Evolutionary conservation across 2,888 invertebrate species (phyloP).

Genomic region (Prosopocoilus inquinatus): DNA sequence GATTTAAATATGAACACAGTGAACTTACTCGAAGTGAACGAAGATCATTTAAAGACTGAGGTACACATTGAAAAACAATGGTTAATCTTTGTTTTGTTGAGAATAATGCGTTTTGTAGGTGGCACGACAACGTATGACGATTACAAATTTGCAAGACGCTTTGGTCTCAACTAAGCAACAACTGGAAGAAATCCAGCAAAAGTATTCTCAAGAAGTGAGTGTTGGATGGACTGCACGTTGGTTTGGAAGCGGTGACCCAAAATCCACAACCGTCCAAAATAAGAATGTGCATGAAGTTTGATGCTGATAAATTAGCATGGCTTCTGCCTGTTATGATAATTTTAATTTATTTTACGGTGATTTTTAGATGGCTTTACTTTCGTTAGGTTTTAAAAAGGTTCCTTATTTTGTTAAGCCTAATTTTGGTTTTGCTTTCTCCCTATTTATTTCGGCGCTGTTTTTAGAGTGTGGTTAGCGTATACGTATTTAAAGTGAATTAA

Average conservation of each 20-base stretch:
- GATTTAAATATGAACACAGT: constrained; percentile 45
- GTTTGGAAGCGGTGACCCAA: constrained; percentile 38
- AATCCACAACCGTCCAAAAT: constrained; percentile 28
- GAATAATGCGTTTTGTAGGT: constrained; percentile 34
- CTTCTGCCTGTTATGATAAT: not conserved
- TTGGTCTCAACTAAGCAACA: constrained; percentile 44
- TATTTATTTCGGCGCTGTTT: too few relatives aligned
- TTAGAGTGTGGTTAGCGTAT: too few relatives aligned
- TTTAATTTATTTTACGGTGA: not conserved
- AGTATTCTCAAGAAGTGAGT: constrained; percentile 46
- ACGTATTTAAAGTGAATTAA: too few relatives aligned
- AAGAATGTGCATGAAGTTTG: constrained; percentile 47
- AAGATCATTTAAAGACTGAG: constrained; percentile 42
- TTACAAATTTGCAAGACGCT: constrained; percentile 44
- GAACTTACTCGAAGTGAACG: constrained; percentile 41
- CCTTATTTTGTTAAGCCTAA: too few relatives aligned
- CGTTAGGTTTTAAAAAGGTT: not conserved
- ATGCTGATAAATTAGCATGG: constrained; percentile 15
- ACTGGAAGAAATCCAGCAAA: constrained; percentile 40
- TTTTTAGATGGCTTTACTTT: not conserved
- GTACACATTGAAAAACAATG: constrained; percentile 30
- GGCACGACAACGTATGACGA: constrained; percentile 43
- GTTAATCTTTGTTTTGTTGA: not conserved
- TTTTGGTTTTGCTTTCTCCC: too few relatives aligned
- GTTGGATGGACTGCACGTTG: constrained; percentile 42